A percentile compares a stretch with the other conserved stretches of the same genome.
phyloP scores from a whole-genome alignment of 1,140 invertebrate genomes.

The Hylyphantes graminicola region DNA sequence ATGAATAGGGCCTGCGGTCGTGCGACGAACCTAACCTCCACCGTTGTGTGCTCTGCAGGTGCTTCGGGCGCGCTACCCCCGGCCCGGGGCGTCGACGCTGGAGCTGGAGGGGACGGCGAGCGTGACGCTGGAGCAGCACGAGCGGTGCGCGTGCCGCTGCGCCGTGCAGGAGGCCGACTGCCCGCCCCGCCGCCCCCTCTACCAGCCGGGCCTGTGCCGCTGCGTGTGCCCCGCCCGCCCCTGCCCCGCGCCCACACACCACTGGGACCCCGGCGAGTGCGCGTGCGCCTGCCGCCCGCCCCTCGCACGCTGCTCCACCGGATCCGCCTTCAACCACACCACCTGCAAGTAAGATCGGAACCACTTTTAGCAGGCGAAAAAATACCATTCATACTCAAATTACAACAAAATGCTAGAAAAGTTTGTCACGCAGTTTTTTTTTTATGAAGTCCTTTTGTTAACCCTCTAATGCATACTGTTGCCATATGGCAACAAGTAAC shows the following conservation, averaged over 20 bases:
- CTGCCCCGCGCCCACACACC: conserved; percentile 71
- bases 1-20: too few relatives aligned
- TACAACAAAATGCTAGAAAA: too few relatives aligned
- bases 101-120: conserved; percentile 47
- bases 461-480: too few relatives aligned
- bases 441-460: too few relatives aligned
- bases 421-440: too few relatives aligned
- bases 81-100: conserved; percentile 36
- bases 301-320: conserved; percentile 72
- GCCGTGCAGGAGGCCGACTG: conserved; percentile 71
- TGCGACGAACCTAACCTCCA: too few relatives aligned
- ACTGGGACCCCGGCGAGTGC: conserved; percentile 74
- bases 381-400: too few relatives aligned
- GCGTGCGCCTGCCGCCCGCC: conserved; percentile 72
- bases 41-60: conserved; percentile 64
- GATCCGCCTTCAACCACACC: conserved; percentile 72
- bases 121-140: conserved; percentile 72
- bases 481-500: too few relatives aligned
- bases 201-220: conserved; percentile 71
- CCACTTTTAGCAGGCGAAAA: too few relatives aligned
- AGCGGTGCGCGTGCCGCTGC: conserved; percentile 74
- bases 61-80: conserved; percentile 66
- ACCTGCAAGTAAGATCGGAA: conserved; percentile 73
- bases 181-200: conserved; percentile 71
- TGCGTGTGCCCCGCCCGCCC: conserved; percentile 75